A percentile compares a stretch with the other conserved stretches of the same genome.
phyloP scores from a whole-genome alignment of 2,113 vertebrate species.

The Pomatorhinus ruficollis region DNA sequence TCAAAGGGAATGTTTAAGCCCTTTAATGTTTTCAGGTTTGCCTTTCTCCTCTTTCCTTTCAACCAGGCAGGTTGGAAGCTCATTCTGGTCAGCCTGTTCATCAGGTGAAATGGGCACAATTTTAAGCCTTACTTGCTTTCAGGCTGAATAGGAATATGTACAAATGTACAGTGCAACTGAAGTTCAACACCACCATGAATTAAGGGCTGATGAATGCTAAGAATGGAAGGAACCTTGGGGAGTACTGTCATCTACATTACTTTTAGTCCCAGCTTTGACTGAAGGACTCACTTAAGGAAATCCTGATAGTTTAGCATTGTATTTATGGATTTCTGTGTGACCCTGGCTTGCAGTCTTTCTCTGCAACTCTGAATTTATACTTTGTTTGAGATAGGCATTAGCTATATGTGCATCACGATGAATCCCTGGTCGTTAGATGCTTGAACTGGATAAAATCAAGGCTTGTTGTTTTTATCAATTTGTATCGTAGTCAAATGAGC shows the following conservation, averaged over 20 bases:
- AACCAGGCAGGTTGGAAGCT: conserved; percentile 40
- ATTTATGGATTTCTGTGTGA: neutral
- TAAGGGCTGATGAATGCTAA: neutral
- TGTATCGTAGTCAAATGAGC: neutral
- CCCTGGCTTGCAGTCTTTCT: neutral
- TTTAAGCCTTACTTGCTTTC: conserved; percentile 76
- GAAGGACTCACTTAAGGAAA: neutral
- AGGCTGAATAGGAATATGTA: conserved; percentile 34
- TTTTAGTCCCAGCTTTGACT: neutral
- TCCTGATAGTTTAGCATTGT: neutral
- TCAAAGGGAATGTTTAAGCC: conserved; percentile 71
- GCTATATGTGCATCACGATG: fast-evolving
- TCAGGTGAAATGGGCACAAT: conserved; percentile 71
- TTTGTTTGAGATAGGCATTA: neutral
- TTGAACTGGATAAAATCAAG: neutral
- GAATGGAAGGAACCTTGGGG: neutral
- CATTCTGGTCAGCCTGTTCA: conserved; percentile 16
- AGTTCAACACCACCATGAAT: neutral
- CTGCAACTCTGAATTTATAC: neutral
- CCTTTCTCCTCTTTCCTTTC: conserved; percentile 44
- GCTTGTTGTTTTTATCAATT: neutral
- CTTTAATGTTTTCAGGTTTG: conserved; percentile 38
- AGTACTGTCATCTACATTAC: neutral
- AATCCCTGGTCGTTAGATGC: neutral
- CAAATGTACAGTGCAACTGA: neutral